A percentile compares a stretch with the other conserved stretches of the same genome.
These are phyloP conservation scores for Bothrops alternatus DNA, from an alignment of 2,797 vertebrate species.

Conservation along the genomic window DNA sequence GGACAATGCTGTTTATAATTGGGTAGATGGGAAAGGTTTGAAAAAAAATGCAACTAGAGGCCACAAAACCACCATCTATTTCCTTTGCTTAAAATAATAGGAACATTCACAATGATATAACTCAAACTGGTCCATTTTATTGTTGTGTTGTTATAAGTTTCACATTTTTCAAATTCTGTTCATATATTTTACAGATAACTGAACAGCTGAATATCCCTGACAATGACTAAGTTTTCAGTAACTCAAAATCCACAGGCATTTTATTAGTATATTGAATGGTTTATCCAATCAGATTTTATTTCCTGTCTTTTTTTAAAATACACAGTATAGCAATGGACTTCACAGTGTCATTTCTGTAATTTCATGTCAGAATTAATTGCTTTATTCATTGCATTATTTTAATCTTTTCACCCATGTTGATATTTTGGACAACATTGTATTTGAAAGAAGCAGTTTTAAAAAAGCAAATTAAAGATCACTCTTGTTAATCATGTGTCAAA, in stretches of 20 bases:
- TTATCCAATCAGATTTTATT: background rate
- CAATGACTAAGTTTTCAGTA: background rate
- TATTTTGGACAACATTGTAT: conserved; percentile 13
- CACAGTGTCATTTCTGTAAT: background rate
- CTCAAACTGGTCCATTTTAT: background rate
- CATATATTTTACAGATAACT: background rate
- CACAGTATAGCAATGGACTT: background rate
- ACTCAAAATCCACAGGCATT: background rate
- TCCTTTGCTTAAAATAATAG: background rate
- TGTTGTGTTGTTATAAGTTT: background rate
- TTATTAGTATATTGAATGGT: background rate
- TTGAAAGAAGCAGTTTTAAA: conserved; percentile 5
- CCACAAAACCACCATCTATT: background rate
- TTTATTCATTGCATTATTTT: background rate
- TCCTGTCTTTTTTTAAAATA: background rate
- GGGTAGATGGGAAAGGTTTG: background rate
- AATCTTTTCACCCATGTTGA: conserved; percentile 15
- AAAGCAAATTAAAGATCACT: conserved; percentile 20
- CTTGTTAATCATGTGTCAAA: conserved; percentile 6
- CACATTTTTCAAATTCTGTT: background rate
- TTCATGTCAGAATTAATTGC: background rate
- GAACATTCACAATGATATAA: background rate
- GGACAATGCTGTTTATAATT: background rate
- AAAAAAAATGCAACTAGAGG: background rate
- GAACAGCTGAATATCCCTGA: background rate